Evolutionary conservation across 35 echinoderm and acorn worm species (phyloP), one percentile per base, ranked within the genome.

Genomic region (Patiria miniata): DNA sequence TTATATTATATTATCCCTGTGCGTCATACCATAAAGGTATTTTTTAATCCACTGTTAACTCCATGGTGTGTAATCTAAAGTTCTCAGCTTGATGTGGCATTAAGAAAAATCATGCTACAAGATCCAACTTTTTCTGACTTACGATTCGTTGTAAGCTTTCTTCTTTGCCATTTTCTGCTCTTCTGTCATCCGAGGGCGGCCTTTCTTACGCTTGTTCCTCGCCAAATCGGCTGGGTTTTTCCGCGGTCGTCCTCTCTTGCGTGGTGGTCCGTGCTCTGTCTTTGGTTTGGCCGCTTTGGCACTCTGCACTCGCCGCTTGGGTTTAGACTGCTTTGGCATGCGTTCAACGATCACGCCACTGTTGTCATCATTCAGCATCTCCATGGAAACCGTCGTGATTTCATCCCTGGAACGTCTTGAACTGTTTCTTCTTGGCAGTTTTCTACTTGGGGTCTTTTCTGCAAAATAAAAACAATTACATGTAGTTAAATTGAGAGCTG

Each of bases 361-460:
- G 29, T 73, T 34, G 14, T 47, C 42, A 47, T 73, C 65, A 73
- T 73, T 34, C 0, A 34, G 65, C 34, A 34, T 73, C 26, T 28
- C 65, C 26, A 28, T 32, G 65, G 65, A 73, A 34, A 73, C 65
- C 34, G 26, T 34, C 29, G 9, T 47, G 42, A 47, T 36, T 23
- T 73, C 65, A 32, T 73, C 65, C 65, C 26, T 73, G 1, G n/a
- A 12, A 14, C 21, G 26, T 36, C 34, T 73, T 32, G 23, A 26
- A 23, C 65, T 73, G 65, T 34, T 73, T 73, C 65, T 18, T 14
- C 65, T 30, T 1, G 65, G 65, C 65, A 73, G 2, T 34, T 8
- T 73, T 73, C 65, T 73, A 30, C 65, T 73, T 73, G 65, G 7
- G 34, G 65, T 73, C 65, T 73, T 73, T 73, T 73, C 29, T 47